Base-by-base conservation (phyloP, 2,888 invertebrate species). In the Bombylius major region DNA sequence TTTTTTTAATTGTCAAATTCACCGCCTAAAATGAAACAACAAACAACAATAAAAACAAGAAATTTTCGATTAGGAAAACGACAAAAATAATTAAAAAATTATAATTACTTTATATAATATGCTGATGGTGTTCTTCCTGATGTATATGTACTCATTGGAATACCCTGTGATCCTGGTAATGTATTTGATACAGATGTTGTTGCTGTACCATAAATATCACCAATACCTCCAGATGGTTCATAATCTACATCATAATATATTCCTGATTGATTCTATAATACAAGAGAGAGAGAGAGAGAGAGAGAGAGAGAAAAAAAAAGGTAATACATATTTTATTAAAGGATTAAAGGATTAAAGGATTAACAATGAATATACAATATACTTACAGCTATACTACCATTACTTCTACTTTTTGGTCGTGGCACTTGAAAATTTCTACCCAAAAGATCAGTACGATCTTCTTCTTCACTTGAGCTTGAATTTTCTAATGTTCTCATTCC, bases 241-340 rank as follows among this genome's bases (percentile, higher is more conserved):
- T 89, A 90, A 61, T 91, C 91, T 36, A 92, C 89, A 67, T 92
- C 91, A 67, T 91, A 91, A 72, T 92, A 91, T 64, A 91, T 90
- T 53, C 89, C 89, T 63, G 86, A 89, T 78, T 90, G 90, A 72
- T 90, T 89, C 91, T 91, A 76, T 33, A 32, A 31, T 39, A 12
- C 9, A 78, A 63, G n/a, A n/a, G n/a, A n/a, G n/a, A n/a, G n/a
- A n/a, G n/a, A n/a, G n/a, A n/a, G n/a, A n/a, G n/a, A n/a, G 55
- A 60, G 60, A 63, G 60, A 58, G 57, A 54, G 44, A 58, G 50
- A 59, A 51, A 47, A 52, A 32, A 54, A 39, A 9, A 51, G 44
- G 5, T 33, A 47, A 47, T 51, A 32, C 6, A 14, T 32, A 44
- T 50, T 14, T 33, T 48, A 14, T 23, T 23, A 23, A 23, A 23